These are phyloP conservation scores for Crotalus adamanteus DNA, from an alignment of 2,797 vertebrate genomes.

Conservation along the genomic window DNA sequence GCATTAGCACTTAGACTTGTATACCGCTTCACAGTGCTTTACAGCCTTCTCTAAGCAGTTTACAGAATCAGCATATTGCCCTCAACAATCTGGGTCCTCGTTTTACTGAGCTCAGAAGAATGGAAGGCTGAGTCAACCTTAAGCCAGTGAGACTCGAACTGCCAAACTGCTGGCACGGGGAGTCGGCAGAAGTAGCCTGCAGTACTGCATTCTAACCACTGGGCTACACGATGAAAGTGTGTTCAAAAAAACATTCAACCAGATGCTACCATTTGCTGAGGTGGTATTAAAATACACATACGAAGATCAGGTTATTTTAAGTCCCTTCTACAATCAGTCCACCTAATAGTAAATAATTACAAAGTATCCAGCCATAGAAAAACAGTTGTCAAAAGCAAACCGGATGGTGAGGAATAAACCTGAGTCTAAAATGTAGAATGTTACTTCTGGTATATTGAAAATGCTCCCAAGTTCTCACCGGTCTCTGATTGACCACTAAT, in stretches of 20 bases:
- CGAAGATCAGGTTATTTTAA: background rate
- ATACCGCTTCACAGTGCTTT: too few species aligned
- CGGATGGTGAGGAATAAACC: background rate
- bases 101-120: too few species aligned
- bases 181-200: too few species aligned
- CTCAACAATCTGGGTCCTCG: too few species aligned
- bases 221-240: background rate
- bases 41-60: too few species aligned
- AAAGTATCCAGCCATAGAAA: background rate
- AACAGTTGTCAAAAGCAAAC: background rate
- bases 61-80: too few species aligned
- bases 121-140: too few species aligned
- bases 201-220: too few species aligned
- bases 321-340: background rate
- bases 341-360: background rate
- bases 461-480: background rate
- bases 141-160: too few species aligned
- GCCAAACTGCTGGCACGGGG: too few species aligned
- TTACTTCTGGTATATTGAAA: background rate
- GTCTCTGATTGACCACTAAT: background rate
- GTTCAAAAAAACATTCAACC: background rate
- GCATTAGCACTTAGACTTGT: too few species aligned
- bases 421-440: background rate
- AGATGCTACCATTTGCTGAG: background rate
- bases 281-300: background rate